phyloP scores from a whole-genome alignment of 2,888 invertebrate genomes.

The Digitonthophagus gazella region DNA sequence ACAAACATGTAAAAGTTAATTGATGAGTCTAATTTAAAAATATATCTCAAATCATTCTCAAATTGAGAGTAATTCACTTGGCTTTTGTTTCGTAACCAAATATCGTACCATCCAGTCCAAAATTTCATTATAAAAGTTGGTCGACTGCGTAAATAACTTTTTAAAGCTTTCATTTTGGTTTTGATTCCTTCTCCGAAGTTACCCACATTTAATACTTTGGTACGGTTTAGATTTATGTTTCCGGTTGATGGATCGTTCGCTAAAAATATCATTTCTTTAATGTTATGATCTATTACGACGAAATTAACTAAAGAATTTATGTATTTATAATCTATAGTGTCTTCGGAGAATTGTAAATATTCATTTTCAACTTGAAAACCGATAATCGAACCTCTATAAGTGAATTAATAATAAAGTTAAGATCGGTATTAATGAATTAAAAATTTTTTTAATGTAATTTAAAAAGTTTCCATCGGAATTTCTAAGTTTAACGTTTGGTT shows the following conservation, averaged over 20 bases:
- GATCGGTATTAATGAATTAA: slow-evolving; percentile 52
- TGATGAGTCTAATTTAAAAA: slow-evolving; percentile 51
- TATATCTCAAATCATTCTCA: slow-evolving; percentile 22
- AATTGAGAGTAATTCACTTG: slow-evolving; percentile 40
- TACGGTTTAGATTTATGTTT: slow-evolving; percentile 37
- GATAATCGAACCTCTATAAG: slow-evolving; percentile 80
- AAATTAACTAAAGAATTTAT: slow-evolving; percentile 48
- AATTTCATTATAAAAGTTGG: slow-evolving; percentile 61
- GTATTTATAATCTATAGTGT: slow-evolving; percentile 42
- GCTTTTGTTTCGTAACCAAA: slow-evolving; percentile 47
- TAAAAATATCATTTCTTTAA: slow-evolving; percentile 54
- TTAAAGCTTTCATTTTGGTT: slow-evolving; percentile 21
- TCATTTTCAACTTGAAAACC: slow-evolving; percentile 79
- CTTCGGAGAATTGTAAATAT: slow-evolving; percentile 22
- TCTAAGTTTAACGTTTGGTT: slow-evolving; percentile 50
- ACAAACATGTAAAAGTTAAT: slow-evolving; percentile 91
- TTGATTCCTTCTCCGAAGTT: slow-evolving; percentile 48
- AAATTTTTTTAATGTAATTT: slow-evolving; percentile 52
- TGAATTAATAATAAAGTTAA: slow-evolving; percentile 54
- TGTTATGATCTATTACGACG: slow-evolving; percentile 44
- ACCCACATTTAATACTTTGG: slow-evolving; percentile 51
- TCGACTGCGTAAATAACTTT: slow-evolving; percentile 51
- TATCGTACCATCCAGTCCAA: slow-evolving; percentile 42
- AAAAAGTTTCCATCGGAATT: slow-evolving; percentile 44
- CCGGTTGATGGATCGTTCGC: slow-evolving; percentile 50